Base-by-base conservation (phyloP, 2,113 vertebrate species). In the Strix uralensis region DNA sequence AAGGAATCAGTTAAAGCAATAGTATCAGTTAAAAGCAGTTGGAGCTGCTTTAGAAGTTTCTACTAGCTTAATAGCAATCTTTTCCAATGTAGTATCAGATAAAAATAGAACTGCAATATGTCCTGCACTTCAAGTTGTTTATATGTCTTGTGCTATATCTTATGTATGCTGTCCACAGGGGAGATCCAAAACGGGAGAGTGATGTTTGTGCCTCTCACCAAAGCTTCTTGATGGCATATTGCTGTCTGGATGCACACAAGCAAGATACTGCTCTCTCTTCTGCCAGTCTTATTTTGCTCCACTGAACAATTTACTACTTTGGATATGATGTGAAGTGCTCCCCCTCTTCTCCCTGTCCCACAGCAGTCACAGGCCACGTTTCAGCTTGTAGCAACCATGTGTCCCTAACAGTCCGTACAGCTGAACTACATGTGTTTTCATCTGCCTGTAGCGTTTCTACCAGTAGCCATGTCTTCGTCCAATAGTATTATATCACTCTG, bases 1-100 rank as follows among this genome's bases (percentile, higher is more conserved):
- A 82, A 97, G 83, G 86, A 95, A 95, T 95, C 57, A 72, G 49
- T 96, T 93, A 88, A 32, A 94, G 55, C 91, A 95, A 96, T 96
- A 79, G 92, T 92, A 63, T 65, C 81, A 81, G 86, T 62, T 96
- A 79, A 46, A 93, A n/a, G 88, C 74, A 74, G 59, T 72, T 81
- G 73, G 23, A 13, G 3, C 15, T 77, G 59, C 95, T 78, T 93
- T 66, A 81, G 86, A 92, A 87, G 27, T 57, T 88, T 57, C 62
- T 83, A 44, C 62, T 91, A 58, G 15, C 26, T 84, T 96, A 93
- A 83, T 90, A 96, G 16, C 21, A 70, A 66, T 94, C 67, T 72
- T 90, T 86, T 69, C 63, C 0, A 0, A 40, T 29, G 47, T 61
- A 55, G 26, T 54, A 49, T 85, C 40, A 66, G 70, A 62, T 84